phyloP scores from a whole-genome alignment of 2,888 invertebrate genomes.

The Tenthredo distinguenda region DNA sequence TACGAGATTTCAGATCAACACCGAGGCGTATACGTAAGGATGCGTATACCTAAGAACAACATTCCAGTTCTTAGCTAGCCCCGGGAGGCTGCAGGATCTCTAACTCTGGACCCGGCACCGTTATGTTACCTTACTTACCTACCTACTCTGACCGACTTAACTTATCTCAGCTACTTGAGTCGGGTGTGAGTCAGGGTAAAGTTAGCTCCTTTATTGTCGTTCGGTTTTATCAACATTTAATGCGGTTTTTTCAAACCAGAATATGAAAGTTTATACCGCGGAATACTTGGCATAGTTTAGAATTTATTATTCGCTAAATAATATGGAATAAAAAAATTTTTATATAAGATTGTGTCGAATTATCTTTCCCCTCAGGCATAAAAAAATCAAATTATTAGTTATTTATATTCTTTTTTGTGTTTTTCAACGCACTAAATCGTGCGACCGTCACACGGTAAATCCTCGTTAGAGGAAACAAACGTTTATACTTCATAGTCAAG shows the following conservation, averaged over 20 bases:
- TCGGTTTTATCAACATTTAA: constrained; percentile 17
- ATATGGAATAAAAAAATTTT: neutral
- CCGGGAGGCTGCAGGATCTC: constrained; percentile 30
- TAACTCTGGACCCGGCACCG: constrained; percentile 46
- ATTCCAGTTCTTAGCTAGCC: constrained; percentile 28
- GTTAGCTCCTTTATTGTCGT: constrained; percentile 4
- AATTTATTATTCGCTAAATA: neutral
- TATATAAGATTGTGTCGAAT: neutral
- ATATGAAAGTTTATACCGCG: neutral
- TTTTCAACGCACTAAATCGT: neutral
- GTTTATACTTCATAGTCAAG: constrained; percentile 3
- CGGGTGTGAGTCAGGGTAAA: constrained; percentile 4
- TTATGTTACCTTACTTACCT: constrained; percentile 51
- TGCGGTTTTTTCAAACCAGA: neutral
- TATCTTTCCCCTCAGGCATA: no score
- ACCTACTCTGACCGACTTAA: constrained; percentile 26
- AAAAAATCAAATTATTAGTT: neutral
- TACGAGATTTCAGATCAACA: neutral
- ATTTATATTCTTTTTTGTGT: neutral
- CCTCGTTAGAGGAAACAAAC: neutral
- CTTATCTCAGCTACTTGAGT: neutral
- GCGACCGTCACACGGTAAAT: neutral
- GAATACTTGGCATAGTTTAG: neutral
- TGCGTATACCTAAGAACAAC: neutral
- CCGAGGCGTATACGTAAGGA: neutral